Conservation (phyloP, 2,888 invertebrate genomes). For the Exephanes ischioxanthus region DNA sequence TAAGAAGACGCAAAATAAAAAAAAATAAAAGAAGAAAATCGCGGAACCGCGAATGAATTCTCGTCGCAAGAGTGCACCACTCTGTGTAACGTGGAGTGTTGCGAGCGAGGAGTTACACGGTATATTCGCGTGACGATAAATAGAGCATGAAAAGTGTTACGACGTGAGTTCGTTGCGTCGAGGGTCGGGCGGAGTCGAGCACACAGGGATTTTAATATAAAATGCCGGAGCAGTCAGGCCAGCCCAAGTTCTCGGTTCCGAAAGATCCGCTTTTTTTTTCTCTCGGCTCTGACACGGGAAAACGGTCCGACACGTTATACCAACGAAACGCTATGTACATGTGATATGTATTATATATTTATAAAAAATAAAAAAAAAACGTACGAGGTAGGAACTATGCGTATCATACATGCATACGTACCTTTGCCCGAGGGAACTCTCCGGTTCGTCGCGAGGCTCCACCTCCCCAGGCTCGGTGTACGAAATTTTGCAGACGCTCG, state of each 20-base stretch:
- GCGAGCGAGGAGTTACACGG: conserved; percentile 66
- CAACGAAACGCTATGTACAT: conserved; percentile 19
- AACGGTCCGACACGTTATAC: conserved; percentile 45
- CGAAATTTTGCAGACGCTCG: conserved; percentile 52
- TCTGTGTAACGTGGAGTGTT: conserved; percentile 58
- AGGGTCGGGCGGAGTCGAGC: conserved; percentile 54
- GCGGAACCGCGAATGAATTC: conserved; percentile 54
- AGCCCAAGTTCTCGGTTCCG: conserved; percentile 66
- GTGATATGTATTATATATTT: conserved; percentile 14
- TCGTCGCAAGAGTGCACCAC: conserved; percentile 43
- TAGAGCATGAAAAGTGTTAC: conserved; percentile 68
- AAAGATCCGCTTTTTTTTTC: conserved; percentile 49
- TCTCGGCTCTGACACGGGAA: conserved; percentile 50
- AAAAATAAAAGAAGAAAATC: not conserved
- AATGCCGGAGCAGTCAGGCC: conserved; percentile 77
- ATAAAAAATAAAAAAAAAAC: conserved; percentile 1
- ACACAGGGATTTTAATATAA: conserved; percentile 80
- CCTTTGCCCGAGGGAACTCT: conserved; percentile 52
- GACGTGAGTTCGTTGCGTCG: conserved; percentile 47
- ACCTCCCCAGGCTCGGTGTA: conserved; percentile 5
- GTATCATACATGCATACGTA: conserved; percentile 56
- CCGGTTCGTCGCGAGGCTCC: conserved; percentile 28
- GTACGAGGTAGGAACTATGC: conserved; percentile 30
- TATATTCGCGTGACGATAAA: conserved; percentile 65
- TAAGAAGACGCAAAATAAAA: not conserved